phyloP scores from a whole-genome alignment of 2,113 vertebrate species.

The Sinocyclocheilus anophthalmus region DNA sequence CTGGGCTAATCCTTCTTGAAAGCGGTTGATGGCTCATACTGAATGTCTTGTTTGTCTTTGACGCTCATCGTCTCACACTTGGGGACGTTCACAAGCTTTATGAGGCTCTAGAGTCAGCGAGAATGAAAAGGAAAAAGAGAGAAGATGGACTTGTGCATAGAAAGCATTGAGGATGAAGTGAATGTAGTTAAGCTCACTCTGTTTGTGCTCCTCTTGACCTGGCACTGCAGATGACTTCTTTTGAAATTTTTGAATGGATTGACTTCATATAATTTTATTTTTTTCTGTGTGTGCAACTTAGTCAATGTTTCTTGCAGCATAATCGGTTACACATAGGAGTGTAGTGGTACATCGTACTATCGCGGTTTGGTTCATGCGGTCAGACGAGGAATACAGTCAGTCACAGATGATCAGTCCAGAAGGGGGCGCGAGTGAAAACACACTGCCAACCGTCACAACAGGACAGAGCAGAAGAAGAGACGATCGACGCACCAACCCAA shows the following conservation, averaged over 20 bases:
- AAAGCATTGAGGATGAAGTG: background rate
- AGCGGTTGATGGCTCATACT: constrained; percentile 8
- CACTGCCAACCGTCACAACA: too few species aligned
- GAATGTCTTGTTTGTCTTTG: constrained; percentile 38
- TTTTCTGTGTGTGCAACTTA: background rate
- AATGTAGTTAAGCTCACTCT: background rate
- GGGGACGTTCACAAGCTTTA: constrained; percentile 15
- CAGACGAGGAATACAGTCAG: too few species aligned
- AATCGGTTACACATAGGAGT: too few species aligned
- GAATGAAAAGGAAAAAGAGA: background rate
- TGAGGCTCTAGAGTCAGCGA: background rate
- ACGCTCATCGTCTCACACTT: constrained; percentile 31
- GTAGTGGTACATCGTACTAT: too few species aligned
- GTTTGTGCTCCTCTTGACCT: background rate
- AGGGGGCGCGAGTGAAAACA: too few species aligned
- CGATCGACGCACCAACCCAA: too few species aligned
- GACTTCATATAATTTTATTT: background rate
- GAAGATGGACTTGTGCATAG: background rate
- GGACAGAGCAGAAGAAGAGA: too few species aligned
- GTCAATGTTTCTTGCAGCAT: background rate
- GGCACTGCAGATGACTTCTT: background rate
- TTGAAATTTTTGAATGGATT: background rate
- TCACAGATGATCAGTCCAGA: too few species aligned
- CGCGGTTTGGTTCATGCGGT: too few species aligned
- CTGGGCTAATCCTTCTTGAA: constrained; percentile 41